Evolutionary conservation across 2,888 invertebrate species (phyloP).

Genomic region (Eupelmus urozonus): DNA sequence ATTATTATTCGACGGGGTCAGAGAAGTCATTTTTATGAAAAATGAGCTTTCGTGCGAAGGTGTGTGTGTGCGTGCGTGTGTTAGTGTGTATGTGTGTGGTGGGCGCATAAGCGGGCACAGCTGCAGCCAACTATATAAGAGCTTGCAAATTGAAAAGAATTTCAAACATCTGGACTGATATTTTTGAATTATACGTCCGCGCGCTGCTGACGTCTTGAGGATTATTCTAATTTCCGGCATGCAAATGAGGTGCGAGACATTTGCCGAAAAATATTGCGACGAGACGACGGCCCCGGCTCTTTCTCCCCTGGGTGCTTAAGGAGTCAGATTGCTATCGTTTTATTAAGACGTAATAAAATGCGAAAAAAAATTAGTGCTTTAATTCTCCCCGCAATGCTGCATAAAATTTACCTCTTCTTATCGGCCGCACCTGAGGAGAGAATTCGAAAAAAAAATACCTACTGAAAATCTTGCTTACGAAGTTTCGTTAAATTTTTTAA

Average conservation of each 20-base stretch:
- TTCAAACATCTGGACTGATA: slow-evolving; percentile 17
- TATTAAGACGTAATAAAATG: too few species aligned
- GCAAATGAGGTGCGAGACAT: slow-evolving; percentile 20
- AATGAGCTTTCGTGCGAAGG: too few species aligned
- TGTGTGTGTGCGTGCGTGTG: too few species aligned
- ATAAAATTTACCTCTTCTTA: too few species aligned
- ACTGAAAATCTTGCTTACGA: not conserved
- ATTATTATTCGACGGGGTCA: slow-evolving; percentile 45
- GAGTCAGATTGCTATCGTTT: too few species aligned
- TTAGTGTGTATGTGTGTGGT: not conserved
- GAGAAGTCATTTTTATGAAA: slow-evolving; percentile 28
- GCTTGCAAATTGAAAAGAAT: slow-evolving; percentile 35
- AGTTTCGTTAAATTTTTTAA: not conserved
- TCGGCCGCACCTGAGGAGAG: too few species aligned
- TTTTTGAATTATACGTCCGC: slow-evolving; percentile 11
- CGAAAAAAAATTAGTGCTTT: too few species aligned
- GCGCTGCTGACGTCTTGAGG: not conserved
- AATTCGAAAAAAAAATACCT: too few species aligned
- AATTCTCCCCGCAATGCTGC: too few species aligned
- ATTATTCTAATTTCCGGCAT: slow-evolving; percentile 44
- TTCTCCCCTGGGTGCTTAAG: too few species aligned
- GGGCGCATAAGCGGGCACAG: not conserved
- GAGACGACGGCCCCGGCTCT: not conserved
- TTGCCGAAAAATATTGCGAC: not conserved
- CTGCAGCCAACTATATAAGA: not conserved